Evolutionary conservation across 2,113 vertebrate species (phyloP).

Genomic region (Strigops habroptila): DNA sequence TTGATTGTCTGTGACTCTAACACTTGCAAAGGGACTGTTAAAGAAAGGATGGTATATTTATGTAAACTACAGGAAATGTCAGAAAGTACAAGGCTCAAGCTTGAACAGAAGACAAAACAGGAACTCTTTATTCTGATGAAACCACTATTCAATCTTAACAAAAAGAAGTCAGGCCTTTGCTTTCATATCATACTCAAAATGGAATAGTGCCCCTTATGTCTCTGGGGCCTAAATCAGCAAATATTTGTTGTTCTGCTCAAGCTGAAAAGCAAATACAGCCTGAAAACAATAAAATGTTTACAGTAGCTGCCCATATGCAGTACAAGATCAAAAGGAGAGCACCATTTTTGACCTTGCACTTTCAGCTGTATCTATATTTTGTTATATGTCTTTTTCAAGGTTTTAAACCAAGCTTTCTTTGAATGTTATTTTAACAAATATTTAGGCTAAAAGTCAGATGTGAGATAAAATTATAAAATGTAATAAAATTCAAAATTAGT

Average conservation of each 20-base stretch:
- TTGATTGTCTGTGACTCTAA: neutral
- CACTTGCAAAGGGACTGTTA: neutral
- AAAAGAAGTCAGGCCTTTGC: neutral
- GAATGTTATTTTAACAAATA: neutral
- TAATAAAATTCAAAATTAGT: neutral
- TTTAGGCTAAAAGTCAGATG: neutral
- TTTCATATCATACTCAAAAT: neutral
- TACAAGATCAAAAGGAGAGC: neutral
- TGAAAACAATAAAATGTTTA: neutral
- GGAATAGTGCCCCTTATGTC: neutral
- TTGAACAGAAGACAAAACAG: neutral
- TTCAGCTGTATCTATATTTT: neutral
- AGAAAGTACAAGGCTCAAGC: neutral
- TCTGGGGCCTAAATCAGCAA: neutral
- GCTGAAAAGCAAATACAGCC: neutral
- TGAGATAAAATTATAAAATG: neutral
- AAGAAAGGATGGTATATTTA: neutral
- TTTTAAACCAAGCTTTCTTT: neutral
- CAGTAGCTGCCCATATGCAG: accelerated
- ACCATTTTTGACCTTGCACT: neutral
- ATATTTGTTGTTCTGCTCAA: neutral
- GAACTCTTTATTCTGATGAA: neutral
- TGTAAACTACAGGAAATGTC: neutral
- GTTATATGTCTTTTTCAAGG: neutral
- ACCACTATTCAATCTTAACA: neutral